These are phyloP conservation scores for Chanos chanos DNA, from an alignment of 2,797 vertebrate species.

Conservation along the genomic window DNA sequence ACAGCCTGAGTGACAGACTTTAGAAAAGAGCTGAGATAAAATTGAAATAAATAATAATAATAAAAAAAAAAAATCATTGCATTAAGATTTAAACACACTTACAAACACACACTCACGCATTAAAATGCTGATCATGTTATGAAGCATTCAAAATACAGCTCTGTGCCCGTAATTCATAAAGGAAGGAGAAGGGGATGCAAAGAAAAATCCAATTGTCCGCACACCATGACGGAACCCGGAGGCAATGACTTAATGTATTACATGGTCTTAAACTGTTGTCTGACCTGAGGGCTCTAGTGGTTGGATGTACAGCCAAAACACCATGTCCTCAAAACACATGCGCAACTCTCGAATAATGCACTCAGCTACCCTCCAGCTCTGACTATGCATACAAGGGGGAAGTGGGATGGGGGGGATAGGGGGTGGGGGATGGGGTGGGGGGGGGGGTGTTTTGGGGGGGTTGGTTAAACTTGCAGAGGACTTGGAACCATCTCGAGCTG, in stretches of 20 bases:
- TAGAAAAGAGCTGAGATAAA: too few species aligned
- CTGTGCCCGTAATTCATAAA: neutral
- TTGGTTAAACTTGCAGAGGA: neutral
- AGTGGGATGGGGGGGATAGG: too few species aligned
- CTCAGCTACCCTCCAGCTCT: too few species aligned
- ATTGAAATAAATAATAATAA: too few species aligned
- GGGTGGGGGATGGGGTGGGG: neutral
- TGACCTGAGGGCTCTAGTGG: constrained; percentile 3
- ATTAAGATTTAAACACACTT: too few species aligned
- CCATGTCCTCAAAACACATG: neutral
- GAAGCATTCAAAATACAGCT: neutral
- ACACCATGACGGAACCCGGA: neutral
- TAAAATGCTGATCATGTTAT: neutral
- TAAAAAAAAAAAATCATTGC: too few species aligned
- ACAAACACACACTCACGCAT: too few species aligned
- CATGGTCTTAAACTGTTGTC: constrained; percentile 9
- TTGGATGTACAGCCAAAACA: neutral
- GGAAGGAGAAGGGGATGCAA: neutral
- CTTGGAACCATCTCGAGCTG: neutral
- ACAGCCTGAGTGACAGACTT: too few species aligned
- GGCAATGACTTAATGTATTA: constrained; percentile 2
- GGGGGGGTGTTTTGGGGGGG: neutral
- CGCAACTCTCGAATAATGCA: neutral
- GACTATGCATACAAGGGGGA: too few species aligned
- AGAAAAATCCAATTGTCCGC: neutral